phyloP scores from a whole-genome alignment of 1,140 invertebrate species.

The Leptopilina boulardi region DNA sequence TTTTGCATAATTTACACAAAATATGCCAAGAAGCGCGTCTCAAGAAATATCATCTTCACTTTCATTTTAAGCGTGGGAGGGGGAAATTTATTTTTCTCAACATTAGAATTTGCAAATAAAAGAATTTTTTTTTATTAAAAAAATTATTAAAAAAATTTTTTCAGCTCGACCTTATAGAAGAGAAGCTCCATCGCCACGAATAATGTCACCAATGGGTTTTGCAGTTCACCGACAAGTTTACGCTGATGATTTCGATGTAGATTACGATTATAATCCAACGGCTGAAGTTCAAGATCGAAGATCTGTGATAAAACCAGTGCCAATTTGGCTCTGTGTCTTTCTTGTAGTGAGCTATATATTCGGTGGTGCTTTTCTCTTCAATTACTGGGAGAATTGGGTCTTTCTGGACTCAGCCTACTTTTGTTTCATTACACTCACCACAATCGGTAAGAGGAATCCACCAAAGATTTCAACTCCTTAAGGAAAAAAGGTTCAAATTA shows the following conservation, averaged over 20 bases:
- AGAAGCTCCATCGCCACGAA: constrained; percentile 77
- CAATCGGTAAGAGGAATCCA: constrained; percentile 84
- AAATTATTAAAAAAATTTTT: too few species aligned
- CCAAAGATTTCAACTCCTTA: constrained; percentile 8
- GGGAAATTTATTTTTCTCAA: too few species aligned
- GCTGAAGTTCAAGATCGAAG: constrained; percentile 65
- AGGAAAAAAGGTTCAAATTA: constrained; percentile 18
- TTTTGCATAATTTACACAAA: constrained; percentile 29
- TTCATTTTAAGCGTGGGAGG: too few species aligned
- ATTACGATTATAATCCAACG: constrained; percentile 73
- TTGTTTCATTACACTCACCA: constrained; percentile 96
- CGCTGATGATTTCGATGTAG: constrained; percentile 76
- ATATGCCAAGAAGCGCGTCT: background rate
- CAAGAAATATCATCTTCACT: background rate
- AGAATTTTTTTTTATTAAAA: too few species aligned
- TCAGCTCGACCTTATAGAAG: constrained; percentile 66
- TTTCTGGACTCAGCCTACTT: constrained; percentile 96
- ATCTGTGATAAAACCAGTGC: constrained; percentile 83
- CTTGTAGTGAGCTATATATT: constrained; percentile 93
- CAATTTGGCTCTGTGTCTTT: constrained; percentile 93
- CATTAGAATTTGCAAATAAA: too few species aligned
- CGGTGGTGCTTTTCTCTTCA: constrained; percentile 90
- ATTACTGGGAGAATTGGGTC: constrained; percentile 90
- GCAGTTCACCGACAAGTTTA: constrained; percentile 79
- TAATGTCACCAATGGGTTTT: constrained; percentile 84